Conservation (phyloP, 1,140 invertebrate species). For the Sarcophaga peregrina region DNA sequence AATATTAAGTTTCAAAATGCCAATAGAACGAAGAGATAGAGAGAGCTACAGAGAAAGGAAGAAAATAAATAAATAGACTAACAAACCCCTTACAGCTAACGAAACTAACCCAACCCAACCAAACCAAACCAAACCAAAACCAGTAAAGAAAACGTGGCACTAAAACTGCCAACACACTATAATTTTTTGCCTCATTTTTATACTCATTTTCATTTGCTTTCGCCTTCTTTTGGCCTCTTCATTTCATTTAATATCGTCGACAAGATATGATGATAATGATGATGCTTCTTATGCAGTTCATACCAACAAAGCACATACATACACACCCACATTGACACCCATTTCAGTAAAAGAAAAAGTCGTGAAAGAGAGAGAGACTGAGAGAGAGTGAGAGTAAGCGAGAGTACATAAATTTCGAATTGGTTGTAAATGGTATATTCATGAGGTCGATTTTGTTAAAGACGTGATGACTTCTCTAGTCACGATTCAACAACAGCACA, state of each 20-base stretch:
- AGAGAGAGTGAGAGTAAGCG: background rate
- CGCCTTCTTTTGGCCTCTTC: too few relatives aligned
- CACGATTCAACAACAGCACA: conserved; percentile 6
- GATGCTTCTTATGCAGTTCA: background rate
- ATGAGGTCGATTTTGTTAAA: conserved; percentile 8
- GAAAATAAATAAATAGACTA: too few relatives aligned
- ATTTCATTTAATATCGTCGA: too few relatives aligned
- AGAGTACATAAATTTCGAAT: conserved; percentile 23
- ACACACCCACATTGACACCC: background rate
- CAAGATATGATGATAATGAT: too few relatives aligned
- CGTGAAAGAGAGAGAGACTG: background rate
- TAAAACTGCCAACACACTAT: conserved; percentile 17
- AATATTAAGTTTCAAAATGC: conserved; percentile 30
- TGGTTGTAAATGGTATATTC: conserved; percentile 32
- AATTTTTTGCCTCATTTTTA: background rate
- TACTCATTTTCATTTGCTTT: too few relatives aligned
- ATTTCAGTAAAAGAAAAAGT: background rate
- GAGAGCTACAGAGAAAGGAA: too few relatives aligned
- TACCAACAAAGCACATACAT: background rate
- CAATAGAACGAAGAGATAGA: background rate
- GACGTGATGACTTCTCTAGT: conserved; percentile 35
- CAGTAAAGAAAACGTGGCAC: background rate
- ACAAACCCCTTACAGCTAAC: too few relatives aligned
- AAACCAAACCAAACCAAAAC: background rate
- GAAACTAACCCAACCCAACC: too few relatives aligned